Evolutionary conservation across 2,888 invertebrate species (phyloP), one percentile per base, ranked within the genome.

Genomic region (Watsonalla cultraria): DNA sequence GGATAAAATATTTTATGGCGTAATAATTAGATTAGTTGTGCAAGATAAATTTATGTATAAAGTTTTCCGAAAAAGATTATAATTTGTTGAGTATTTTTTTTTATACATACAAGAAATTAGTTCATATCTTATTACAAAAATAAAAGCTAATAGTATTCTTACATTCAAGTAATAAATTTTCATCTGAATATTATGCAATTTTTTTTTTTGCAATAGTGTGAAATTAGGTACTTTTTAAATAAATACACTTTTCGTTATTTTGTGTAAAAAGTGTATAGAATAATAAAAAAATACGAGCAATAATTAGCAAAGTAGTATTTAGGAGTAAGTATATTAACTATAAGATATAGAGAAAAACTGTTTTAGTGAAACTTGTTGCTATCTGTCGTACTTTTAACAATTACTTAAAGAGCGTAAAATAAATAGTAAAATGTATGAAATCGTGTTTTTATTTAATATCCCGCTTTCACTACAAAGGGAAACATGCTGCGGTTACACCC

Each of bases 341-440:
- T 45, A 68, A 63, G 59, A 52, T 46, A 47, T 55, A 56, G 54
- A 59, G 59, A 62, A 58, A 47, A 15, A 59, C 60, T 64, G 59
- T 71, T 68, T 71, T 70, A 69, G 64, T 59, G 65, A 64, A 55
- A 71, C 69, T 68, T 75, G 74, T 78, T 78, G 72, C 68, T 72
- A 64, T 57, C 58, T 73, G 65, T 73, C 68, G 56, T 61, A 63
- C 46, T 57, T 62, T 64, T 63, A 67, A 58, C 54, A 51, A 58
- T 64, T 69, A 66, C 67, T 62, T 59, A 65, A 64, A 55, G 62
- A 55, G 66, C 68, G 61, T 65, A 60, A 64, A 68, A 53, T 63
- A 73, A 68, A 51, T 49, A 53, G 64, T 59, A 59, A 62, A 66
- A 63, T 55, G 60, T 37, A 39, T 8, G 11, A 5, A 9, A 37